Conservation (phyloP, 2,888 invertebrate genomes). For the Dasypolia templi region DNA sequence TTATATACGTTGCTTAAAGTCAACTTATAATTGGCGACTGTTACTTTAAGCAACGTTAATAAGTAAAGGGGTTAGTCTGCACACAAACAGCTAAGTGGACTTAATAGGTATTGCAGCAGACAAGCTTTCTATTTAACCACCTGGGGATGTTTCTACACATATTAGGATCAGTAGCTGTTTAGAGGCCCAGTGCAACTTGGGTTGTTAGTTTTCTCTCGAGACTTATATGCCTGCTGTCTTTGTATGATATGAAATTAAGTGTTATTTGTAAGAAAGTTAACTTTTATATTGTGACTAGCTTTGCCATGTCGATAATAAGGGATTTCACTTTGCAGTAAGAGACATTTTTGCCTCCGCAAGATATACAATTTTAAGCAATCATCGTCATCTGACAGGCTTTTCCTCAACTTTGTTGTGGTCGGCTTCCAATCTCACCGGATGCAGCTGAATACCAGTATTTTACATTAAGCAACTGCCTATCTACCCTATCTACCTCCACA, state of each 20-base stretch:
- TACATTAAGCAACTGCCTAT: too few species aligned
- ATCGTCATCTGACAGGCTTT: too few species aligned
- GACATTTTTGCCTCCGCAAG: not conserved
- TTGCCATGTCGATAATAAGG: not conserved
- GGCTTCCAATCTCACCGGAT: too few species aligned
- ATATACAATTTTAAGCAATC: not conserved
- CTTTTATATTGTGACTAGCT: not conserved
- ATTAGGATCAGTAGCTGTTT: slow-evolving; percentile 12
- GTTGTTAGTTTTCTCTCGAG: slow-evolving; percentile 7
- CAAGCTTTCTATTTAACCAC: slow-evolving; percentile 13
- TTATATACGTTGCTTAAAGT: not conserved
- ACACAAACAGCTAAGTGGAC: not conserved
- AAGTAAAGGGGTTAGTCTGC: not conserved
- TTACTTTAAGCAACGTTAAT: not conserved
- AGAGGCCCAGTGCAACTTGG: slow-evolving; percentile 20
- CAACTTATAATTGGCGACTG: not conserved
- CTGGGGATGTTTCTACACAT: slow-evolving; percentile 15
- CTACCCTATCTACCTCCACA: too few species aligned
- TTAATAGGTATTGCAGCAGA: slow-evolving; percentile 16
- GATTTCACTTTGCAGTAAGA: not conserved
- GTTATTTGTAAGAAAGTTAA: not conserved
- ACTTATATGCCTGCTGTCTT: not conserved
- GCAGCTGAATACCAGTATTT: too few species aligned
- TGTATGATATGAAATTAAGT: not conserved
- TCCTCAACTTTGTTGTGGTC: too few species aligned